Base-by-base conservation (phyloP, 2,797 vertebrate species). In the Diceros bicornis region DNA sequence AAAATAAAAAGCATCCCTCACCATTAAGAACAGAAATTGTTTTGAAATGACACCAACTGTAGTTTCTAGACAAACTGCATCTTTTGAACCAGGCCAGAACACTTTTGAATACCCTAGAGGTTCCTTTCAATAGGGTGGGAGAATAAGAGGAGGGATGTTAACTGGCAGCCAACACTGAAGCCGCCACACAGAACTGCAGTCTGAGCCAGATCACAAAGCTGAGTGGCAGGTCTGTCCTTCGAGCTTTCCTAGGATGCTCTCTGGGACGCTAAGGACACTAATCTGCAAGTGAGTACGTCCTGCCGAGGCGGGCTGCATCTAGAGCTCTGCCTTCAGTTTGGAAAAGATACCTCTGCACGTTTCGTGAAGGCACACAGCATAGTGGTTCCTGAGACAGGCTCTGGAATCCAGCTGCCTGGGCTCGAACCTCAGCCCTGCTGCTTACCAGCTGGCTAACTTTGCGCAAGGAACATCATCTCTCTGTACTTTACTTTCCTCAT, bases 41-140 rank as follows among this genome's bases (percentile, higher is more conserved):
- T 95, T 85, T 78, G 61, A 96, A 96, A 92, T 79, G 91, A 82
- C 17, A 92, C 50, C 44, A 23, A 55, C 68, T 71, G 41, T 57
- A 66, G 59, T 93, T 96, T 96, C 90, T 62, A 75, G 90, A 64
- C 61, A 97, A 74, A 89, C 1, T 59, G 23, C 1, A 44, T 68
- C 75, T 82, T 92, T 88, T 61, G 50, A 96, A 84, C 9, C 23
- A 78, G 69, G 86, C 18, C 1, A 50, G 87, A 64, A 41, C 50
- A 68, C 6, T 41, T 64, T 16, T 55, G 41, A 64, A 59, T 13
- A 74, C 29, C 29, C 29, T 66, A 59, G 83, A 69, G 34, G 55
- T n/a, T 88, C 81, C 52, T 94, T 79, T 71, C 32, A 52, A 27
- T 4, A 57, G 23, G 9, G 29, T 62, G 23, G 83, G 81, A 62